phyloP scores from a whole-genome alignment of 2,888 invertebrate genomes.

The Cosmorhoe ocellata region DNA sequence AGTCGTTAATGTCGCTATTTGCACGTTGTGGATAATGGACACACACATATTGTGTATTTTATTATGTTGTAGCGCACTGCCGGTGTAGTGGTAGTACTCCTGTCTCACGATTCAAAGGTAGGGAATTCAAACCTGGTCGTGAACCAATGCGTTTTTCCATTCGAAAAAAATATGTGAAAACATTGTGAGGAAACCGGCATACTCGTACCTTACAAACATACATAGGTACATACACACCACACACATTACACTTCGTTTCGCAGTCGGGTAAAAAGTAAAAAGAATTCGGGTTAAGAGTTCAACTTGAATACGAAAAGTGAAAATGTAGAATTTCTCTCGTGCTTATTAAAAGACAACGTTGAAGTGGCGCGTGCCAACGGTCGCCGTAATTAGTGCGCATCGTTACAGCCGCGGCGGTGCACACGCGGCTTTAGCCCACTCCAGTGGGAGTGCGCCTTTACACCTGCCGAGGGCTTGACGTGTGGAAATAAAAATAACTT shows the following conservation, averaged over 20 bases:
- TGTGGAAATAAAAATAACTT: too few relatives aligned
- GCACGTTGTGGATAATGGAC: not conserved
- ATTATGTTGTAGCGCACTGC: too few relatives aligned
- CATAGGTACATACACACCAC: too few relatives aligned
- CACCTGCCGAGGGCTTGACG: not conserved
- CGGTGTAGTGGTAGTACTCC: too few relatives aligned
- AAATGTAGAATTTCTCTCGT: conserved; percentile 6
- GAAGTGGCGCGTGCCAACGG: conserved; percentile 21
- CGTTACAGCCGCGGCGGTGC: conserved; percentile 14
- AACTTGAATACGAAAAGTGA: conserved; percentile 9
- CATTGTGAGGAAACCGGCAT: too few relatives aligned
- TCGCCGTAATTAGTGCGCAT: conserved; percentile 28
- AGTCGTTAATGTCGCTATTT: not conserved
- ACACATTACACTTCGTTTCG: too few relatives aligned
- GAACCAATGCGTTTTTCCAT: too few relatives aligned
- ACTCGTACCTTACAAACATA: too few relatives aligned
- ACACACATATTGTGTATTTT: not conserved
- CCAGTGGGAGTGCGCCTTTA: conserved; percentile 7
- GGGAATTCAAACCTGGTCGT: too few relatives aligned
- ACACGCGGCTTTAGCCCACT: conserved; percentile 3
- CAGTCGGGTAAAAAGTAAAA: not conserved
- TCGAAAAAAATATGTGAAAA: too few relatives aligned
- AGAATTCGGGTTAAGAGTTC: conserved; percentile 5
- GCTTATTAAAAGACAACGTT: conserved; percentile 19
- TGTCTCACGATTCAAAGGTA: too few relatives aligned